These are phyloP conservation scores for Syngnathoides biaculeatus DNA, from an alignment of 2,113 vertebrate species.

Conservation along the genomic window DNA sequence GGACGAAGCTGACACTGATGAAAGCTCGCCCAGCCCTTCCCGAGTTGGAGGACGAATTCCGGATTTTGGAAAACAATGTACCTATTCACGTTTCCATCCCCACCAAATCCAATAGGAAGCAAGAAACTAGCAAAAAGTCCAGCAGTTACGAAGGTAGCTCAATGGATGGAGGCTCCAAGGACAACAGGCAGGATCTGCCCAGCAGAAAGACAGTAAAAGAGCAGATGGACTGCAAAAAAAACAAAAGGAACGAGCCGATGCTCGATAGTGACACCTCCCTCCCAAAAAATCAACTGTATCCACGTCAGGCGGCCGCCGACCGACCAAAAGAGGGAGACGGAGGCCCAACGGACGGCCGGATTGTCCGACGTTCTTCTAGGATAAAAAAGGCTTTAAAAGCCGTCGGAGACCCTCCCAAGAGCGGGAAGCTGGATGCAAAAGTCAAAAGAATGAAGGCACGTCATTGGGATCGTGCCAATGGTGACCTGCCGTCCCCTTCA, in stretches of 20 bases:
- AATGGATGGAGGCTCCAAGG: constrained; percentile 15
- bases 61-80: constrained; percentile 68
- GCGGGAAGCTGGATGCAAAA: not conserved
- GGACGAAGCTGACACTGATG: constrained; percentile 9
- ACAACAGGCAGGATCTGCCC: not conserved
- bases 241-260: not conserved
- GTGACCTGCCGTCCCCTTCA: not conserved
- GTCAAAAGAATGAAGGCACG: not conserved
- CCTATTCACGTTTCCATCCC: constrained; percentile 57
- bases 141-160: no score
- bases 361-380: not conserved
- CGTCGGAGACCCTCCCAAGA: constrained; percentile 26
- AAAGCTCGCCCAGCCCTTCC: constrained; percentile 20
- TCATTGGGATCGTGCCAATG: not conserved
- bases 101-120: constrained; percentile 13
- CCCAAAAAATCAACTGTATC: not conserved
- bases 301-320: not conserved
- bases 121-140: constrained; percentile 10
- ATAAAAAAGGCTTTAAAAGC: constrained; percentile 15
- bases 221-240: constrained; percentile 5
- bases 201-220: not conserved
- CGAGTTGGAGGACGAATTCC: constrained; percentile 67
- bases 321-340: no score
- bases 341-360: no score
- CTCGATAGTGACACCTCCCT: constrained; percentile 10